phyloP scores from a whole-genome alignment of 2,888 invertebrate genomes.

The Nemoura dubitans region DNA sequence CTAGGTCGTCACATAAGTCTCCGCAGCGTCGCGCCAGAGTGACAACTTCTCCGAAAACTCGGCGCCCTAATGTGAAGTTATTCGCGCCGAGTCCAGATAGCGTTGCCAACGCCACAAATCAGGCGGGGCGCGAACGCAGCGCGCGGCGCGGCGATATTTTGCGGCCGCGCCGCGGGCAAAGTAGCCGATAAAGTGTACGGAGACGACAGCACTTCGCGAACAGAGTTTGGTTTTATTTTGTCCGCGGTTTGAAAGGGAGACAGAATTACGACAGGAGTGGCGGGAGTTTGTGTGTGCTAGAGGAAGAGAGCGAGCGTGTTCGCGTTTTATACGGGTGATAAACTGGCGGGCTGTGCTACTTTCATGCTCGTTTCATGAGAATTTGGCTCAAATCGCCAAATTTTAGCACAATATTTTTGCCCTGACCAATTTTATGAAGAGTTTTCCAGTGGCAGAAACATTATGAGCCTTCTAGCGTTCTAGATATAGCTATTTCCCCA shows the following conservation, averaged over 20 bases:
- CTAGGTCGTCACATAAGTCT: background rate
- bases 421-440: background rate
- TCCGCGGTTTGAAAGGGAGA: background rate
- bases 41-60: background rate
- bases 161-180: slow-evolving; percentile 9
- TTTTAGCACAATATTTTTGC: background rate
- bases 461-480: too few species aligned
- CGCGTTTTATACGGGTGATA: background rate
- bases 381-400: background rate
- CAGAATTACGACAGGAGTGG: background rate
- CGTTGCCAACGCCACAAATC: too few species aligned
- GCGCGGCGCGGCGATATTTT: too few species aligned
- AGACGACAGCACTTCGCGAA: background rate
- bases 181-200: slow-evolving; percentile 14
- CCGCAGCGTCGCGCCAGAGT: background rate
- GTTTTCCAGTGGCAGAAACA: background rate
- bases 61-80: too few species aligned
- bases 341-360: background rate
- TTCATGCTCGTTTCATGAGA: background rate
- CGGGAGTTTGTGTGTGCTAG: background rate
- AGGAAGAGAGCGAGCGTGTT: background rate
- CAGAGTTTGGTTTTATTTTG: slow-evolving; percentile 31
- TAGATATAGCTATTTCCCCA: too few species aligned
- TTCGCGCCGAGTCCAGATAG: too few species aligned
- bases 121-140: too few species aligned